Conservation (phyloP, 2,113 vertebrate genomes). For the Psilopsiagon aurifrons region DNA sequence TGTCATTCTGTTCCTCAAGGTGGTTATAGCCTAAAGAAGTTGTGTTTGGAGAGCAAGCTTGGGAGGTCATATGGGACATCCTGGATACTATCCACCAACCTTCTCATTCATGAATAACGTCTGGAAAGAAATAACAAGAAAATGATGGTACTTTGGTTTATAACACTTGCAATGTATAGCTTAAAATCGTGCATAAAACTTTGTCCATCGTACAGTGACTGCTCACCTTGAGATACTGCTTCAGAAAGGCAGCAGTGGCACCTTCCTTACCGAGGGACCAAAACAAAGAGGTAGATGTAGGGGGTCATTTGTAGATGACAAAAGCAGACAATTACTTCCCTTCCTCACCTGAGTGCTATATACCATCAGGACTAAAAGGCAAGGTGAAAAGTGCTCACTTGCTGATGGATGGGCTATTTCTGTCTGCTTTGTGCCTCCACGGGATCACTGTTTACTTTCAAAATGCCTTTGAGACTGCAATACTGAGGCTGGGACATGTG, state of each 20-base stretch:
- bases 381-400: slow-evolving; percentile 29
- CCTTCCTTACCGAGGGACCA: not conserved
- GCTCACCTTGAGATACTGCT: not conserved
- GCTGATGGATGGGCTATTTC: not conserved
- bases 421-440: not conserved
- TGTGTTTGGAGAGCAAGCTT: not conserved
- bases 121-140: not conserved
- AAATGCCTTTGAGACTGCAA: not conserved
- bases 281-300: not conserved
- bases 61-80: not conserved
- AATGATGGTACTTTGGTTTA: not conserved
- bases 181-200: not conserved
- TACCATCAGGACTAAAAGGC: not conserved
- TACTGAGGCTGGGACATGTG: not conserved
- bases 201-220: not conserved
- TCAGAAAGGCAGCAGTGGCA: not conserved
- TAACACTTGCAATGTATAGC: not conserved
- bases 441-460: not conserved
- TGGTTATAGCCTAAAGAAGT: not conserved
- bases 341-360: not conserved
- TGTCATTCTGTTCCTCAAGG: not conserved
- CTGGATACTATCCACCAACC: not conserved
- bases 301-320: not conserved
- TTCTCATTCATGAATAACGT: not conserved
- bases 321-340: not conserved